These are phyloP conservation scores for Buteo buteo DNA, from an alignment of 2,113 vertebrate genomes.

Conservation along the genomic window DNA sequence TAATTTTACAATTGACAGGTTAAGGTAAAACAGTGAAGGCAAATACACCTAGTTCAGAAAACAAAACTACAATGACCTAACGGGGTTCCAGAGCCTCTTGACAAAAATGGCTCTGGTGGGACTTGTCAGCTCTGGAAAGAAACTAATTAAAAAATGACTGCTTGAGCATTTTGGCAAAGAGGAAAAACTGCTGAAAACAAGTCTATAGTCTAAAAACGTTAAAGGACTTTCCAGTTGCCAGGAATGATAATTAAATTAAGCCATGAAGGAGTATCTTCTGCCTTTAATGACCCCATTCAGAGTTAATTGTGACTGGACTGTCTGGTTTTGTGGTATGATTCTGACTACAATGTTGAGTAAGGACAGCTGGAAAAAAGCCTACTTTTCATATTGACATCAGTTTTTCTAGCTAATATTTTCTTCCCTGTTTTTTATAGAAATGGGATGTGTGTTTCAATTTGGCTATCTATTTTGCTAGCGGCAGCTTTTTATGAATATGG, in stretches of 20 bases:
- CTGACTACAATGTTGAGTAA: background rate
- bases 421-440: background rate
- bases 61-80: background rate
- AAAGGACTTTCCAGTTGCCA: background rate
- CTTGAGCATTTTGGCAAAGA: background rate
- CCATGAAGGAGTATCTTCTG: background rate
- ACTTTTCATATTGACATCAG: background rate
- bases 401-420: background rate
- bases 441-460: background rate
- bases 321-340: background rate
- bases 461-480: background rate
- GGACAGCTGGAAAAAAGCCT: background rate
- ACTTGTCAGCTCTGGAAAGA: background rate
- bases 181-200: background rate
- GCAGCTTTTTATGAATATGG: conserved; percentile 25
- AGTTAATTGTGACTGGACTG: background rate
- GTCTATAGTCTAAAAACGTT: background rate
- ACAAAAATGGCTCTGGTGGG: background rate
- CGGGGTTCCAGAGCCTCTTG: background rate
- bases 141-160: background rate
- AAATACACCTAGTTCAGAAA: background rate
- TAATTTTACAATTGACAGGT: background rate
- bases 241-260: conserved; percentile 5
- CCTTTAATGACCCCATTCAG: background rate
- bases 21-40: background rate